Evolutionary conservation across 1,140 invertebrate species (phyloP).

Genomic region (Bactericera cockerelli): DNA sequence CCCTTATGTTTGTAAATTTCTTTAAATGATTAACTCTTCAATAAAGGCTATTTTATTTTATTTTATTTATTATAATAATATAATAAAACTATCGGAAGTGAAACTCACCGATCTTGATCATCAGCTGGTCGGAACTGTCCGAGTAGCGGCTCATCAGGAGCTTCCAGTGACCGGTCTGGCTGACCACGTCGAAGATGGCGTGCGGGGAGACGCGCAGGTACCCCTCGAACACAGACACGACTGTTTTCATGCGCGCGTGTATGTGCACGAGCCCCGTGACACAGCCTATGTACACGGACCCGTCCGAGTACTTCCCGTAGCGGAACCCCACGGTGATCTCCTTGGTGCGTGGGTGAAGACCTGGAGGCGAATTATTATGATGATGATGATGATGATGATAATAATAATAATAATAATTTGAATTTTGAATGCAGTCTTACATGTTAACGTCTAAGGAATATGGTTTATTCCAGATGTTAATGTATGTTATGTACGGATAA

Average conservation of each 20-base stretch:
- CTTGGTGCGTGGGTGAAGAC: conserved; percentile 40
- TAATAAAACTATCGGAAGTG: no score
- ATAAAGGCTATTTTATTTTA: no score
- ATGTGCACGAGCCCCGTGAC: conserved; percentile 61
- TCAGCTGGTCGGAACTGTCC: conserved; percentile 50
- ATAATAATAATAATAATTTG: no score
- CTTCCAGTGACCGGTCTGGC: conserved; percentile 74
- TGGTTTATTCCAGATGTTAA: no score
- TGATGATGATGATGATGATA: no score
- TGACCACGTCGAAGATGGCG: conserved; percentile 65
- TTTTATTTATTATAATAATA: no score
- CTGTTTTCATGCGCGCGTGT: conserved; percentile 58
- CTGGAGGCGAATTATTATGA: no score
- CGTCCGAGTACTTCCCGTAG: conserved; percentile 67
- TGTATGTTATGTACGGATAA: no score
- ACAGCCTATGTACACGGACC: conserved; percentile 63
- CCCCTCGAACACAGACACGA: conserved; percentile 61
- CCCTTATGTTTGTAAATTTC: no score
- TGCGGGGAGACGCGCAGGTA: conserved; percentile 55
- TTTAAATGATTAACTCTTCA: no score
- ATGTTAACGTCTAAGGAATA: no score
- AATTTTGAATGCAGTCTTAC: no score
- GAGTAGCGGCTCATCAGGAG: conserved; percentile 71
- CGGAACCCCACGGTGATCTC: conserved; percentile 74
- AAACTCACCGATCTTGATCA: conserved; percentile 62